Base-by-base conservation (phyloP, 92 coral and sea anemone species). In the Epizoanthus fatuus region DNA sequence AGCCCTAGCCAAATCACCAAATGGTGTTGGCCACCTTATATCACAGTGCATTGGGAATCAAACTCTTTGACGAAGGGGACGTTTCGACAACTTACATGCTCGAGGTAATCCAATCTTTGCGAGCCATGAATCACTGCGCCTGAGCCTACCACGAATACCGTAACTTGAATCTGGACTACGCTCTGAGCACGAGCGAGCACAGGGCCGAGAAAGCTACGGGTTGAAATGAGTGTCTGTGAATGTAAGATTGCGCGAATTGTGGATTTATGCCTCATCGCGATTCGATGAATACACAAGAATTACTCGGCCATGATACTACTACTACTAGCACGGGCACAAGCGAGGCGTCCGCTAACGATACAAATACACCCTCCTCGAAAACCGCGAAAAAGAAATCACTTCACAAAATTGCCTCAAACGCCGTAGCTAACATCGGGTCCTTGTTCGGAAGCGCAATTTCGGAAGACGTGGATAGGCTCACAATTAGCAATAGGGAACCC, bases 31-130 rank as follows among this genome's bases (percentile, higher is more conserved):
- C 62, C 68, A 25, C 39, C 71, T 42, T 55, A 77, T 15, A 59
- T 69, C 69, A 77, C 82, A 77, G 6, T 39, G 52, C 47, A 77
- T 58, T 42, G 81, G 60, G 35, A 75, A 75, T 37, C 54, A 32
- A 58, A 35, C 39, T 20, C 17, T 44, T 19, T 77, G 63, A 77
- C 56, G 25, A 77, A 77, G 82, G 8, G 71, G 56, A 42, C 69
- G 52, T 77, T 77, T 77, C 25, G 65, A 38, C 82, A 62, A 17
- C 29, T 17, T 77, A 77, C 69, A 60, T 77, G 59, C 70, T 77
- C 82, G 60, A 86, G 89, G 95, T 83, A 94, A 92, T 92, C 94
- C 94, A 86, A 94, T 92, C 95, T 87, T 69, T 52, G 83, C 81
- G 83, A 84, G 89, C 98, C 93, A 94, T 94, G 98, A 88, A 79